Percentiles rank a stretch among this genome's conserved stretches.
These are phyloP conservation scores for Argyra leucocephala DNA, from an alignment of 2,888 invertebrate genomes.

Conservation along the genomic window DNA sequence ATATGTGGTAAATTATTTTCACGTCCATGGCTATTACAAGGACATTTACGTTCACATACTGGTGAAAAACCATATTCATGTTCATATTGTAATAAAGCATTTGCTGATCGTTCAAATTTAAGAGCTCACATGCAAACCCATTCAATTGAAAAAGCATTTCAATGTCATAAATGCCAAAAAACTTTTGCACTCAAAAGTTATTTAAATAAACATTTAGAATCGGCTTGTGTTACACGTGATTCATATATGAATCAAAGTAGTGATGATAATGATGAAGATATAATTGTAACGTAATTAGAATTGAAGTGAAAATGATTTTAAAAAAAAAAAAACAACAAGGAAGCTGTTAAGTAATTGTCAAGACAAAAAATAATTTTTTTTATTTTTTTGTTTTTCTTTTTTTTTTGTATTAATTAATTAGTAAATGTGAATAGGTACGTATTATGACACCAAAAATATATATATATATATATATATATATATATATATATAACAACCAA, in stretches of 20 bases:
- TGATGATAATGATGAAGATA: constrained; percentile 34
- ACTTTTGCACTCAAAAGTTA: constrained; percentile 91
- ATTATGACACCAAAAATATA: constrained; percentile 1
- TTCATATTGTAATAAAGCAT: constrained; percentile 85
- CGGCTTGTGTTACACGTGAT: constrained; percentile 53
- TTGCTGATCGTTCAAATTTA: constrained; percentile 87
- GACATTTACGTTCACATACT: constrained; percentile 81
- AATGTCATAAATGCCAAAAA: constrained; percentile 78
- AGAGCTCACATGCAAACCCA: constrained; percentile 94
- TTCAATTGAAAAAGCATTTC: constrained; percentile 79
- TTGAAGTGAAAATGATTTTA: not conserved
- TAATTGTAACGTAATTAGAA: constrained; percentile 37
- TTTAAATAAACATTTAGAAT: constrained; percentile 88
- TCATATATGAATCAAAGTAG: constrained; percentile 18
- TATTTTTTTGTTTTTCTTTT: too few species aligned
- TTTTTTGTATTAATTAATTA: not conserved
- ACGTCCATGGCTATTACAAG: constrained; percentile 85
- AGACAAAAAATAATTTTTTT: too few species aligned
- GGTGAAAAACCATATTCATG: constrained; percentile 93
- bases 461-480: not conserved
- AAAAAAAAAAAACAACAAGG: not conserved
- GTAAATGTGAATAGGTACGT: constrained; percentile 2
- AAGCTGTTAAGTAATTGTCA: too few species aligned
- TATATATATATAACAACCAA: not conserved
- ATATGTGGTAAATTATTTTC: constrained; percentile 92